Conservation (phyloP, 2,797 vertebrate species). For the Psittacula echo region DNA sequence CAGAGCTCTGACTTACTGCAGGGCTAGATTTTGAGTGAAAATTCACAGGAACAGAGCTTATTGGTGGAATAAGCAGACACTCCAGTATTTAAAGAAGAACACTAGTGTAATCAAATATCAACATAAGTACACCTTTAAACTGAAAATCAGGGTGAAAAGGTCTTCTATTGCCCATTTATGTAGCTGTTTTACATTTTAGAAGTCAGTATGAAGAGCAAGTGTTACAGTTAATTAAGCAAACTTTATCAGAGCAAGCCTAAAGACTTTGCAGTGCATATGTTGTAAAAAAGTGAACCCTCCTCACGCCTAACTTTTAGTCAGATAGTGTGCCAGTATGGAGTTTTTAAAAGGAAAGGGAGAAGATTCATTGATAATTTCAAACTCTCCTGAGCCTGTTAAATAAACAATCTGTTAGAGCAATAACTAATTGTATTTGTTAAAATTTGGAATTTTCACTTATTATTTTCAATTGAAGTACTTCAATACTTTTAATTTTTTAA, state of each 20-base stretch:
- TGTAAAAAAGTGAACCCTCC: neutral
- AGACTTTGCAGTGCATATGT: neutral
- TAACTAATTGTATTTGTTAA: neutral
- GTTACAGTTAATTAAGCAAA: neutral
- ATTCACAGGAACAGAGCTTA: neutral
- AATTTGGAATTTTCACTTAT: neutral
- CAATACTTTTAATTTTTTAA: neutral
- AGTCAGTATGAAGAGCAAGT: neutral
- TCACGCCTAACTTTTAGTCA: neutral
- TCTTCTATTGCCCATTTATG: neutral
- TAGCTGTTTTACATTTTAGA: neutral
- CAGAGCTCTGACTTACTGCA: neutral
- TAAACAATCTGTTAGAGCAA: neutral
- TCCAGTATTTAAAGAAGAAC: neutral
- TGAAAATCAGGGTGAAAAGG: neutral
- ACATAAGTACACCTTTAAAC: neutral
- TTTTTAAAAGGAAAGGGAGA: neutral
- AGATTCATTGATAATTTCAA: neutral
- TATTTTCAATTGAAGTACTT: neutral
- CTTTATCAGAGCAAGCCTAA: neutral
- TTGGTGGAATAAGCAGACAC: conserved; percentile 7
- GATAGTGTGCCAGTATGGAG: neutral
- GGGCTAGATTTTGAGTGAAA: neutral
- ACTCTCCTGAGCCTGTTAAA: neutral
- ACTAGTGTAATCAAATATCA: neutral